phyloP scores from a whole-genome alignment of 1,140 invertebrate species.

The Diachasma alloeum region DNA sequence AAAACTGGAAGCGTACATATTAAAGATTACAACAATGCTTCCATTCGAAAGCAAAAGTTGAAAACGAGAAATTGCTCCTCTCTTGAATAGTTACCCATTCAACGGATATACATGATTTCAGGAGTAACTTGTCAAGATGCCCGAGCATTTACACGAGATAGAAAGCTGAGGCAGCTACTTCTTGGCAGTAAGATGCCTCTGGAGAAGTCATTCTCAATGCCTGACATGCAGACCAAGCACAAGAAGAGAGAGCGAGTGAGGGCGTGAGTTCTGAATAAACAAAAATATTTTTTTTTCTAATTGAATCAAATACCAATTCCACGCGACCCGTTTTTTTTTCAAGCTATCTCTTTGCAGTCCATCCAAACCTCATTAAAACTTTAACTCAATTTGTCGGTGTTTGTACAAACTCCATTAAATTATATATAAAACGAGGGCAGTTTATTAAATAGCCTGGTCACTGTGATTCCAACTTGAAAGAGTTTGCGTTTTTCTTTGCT shows the following conservation, averaged over 20 bases:
- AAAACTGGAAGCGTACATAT: too few relatives aligned
- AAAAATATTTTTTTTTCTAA: slow-evolving; percentile 3
- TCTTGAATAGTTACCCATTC: background rate
- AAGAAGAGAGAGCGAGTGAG: slow-evolving; percentile 75
- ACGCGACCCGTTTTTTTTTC: background rate
- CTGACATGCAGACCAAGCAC: slow-evolving; percentile 78
- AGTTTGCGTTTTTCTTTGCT: background rate
- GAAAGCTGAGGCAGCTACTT: slow-evolving; percentile 45
- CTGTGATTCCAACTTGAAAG: slow-evolving; percentile 8
- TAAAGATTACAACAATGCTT: too few relatives aligned
- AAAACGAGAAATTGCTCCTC: too few relatives aligned
- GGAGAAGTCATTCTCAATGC: slow-evolving; percentile 83
- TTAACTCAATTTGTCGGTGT: slow-evolving; percentile 20
- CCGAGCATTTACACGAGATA: slow-evolving; percentile 35
- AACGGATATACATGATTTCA: slow-evolving; percentile 4
- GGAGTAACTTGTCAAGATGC: slow-evolving; percentile 28
- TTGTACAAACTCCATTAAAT: slow-evolving; percentile 12
- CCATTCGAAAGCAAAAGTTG: too few relatives aligned
- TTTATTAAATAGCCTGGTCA: slow-evolving; percentile 5
- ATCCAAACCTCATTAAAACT: slow-evolving; percentile 28
- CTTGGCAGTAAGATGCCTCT: slow-evolving; percentile 68
- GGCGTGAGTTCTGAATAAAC: slow-evolving; percentile 68
- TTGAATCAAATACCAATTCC: slow-evolving; percentile 12
- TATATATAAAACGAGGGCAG: slow-evolving; percentile 11
- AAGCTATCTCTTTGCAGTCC: background rate